phyloP scores from a whole-genome alignment of 2,797 vertebrate genomes.

The Crypturellus tataupa region DNA sequence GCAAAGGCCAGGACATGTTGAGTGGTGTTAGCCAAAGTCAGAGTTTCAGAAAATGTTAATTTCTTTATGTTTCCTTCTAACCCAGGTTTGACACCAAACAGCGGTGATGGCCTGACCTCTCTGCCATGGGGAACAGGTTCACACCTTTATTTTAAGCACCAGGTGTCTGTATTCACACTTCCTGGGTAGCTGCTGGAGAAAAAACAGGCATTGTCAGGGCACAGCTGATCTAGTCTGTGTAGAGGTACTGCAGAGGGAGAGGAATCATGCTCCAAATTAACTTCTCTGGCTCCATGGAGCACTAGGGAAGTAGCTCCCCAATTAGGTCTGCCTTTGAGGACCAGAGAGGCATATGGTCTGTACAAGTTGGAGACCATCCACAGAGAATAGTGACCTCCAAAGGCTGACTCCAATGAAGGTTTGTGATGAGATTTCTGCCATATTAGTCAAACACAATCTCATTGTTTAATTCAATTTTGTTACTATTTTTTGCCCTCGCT shows the following conservation, averaged over 20 bases:
- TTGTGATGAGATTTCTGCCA: neutral
- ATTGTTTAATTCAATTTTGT: neutral
- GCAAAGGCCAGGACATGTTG: neutral
- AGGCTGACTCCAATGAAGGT: neutral
- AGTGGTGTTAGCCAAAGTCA: neutral
- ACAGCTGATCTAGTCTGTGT: neutral
- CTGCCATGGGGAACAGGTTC: neutral
- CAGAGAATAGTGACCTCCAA: neutral
- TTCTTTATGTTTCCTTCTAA: neutral
- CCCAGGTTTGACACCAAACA: neutral
- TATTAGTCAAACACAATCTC: neutral
- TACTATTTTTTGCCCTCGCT: neutral
- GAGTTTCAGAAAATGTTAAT: neutral
- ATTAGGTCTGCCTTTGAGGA: neutral
- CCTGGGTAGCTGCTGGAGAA: neutral
- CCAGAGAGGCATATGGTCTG: neutral
- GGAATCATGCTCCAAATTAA: neutral
- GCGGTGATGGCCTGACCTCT: neutral
- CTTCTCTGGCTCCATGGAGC: neutral
- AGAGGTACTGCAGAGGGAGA: neutral
- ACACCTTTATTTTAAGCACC: neutral
- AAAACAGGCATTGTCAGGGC: accelerated
- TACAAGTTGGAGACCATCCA: neutral
- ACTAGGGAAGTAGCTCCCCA: neutral
- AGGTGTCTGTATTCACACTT: neutral